Base-by-base conservation (phyloP, 2,113 vertebrate species). In the Tachuris rubrigastra region DNA sequence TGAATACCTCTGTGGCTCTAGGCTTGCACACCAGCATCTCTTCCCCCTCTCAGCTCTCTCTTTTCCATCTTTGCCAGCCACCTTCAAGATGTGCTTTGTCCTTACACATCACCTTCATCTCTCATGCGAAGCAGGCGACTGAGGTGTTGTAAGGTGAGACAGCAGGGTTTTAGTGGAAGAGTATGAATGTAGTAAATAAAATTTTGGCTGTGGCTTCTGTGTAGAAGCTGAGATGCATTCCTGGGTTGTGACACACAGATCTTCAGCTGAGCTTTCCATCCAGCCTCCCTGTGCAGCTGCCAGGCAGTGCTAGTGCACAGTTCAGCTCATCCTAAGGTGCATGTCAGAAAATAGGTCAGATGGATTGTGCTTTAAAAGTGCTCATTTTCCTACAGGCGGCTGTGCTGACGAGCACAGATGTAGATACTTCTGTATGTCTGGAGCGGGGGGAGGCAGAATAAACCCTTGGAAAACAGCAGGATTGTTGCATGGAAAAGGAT, bases 341-440 rank as follows among this genome's bases (percentile, higher is more conserved):
- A 12, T 31, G 90, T 72, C 81, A 89, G 95, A 95, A 96, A 96
- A 95, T 94, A 95, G 92, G 96, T 96, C 96, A 97, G 92, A 75
- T 75, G 87, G 92, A 17, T 78, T 60, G 60, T 75, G 87, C 93
- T 71, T 58, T 62, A 31, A 62, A 78, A 55, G 87, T 68, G 93
- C 90, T 94, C 85, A 6, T 93, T 87, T 91, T 94, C 93, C 93
- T 91, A 60, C 35, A 33, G 90, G 92, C 90, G 0, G 13, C 55
- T 69, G 77, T 78, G 92, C 96, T 93, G 96, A 75, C 2, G 27
- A 93, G 93, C 89, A 71, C 89, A 91, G 92, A 93, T 85, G 85
- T 49, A 78, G 87, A 89, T 63, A 21, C 76, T 91, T 33, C 68
- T 81, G 65, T 42, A 1, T 11, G 77, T 85, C 90, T 95, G 95